Conservation (phyloP, 2,888 invertebrate genomes). For the Mayetiola destructor region DNA sequence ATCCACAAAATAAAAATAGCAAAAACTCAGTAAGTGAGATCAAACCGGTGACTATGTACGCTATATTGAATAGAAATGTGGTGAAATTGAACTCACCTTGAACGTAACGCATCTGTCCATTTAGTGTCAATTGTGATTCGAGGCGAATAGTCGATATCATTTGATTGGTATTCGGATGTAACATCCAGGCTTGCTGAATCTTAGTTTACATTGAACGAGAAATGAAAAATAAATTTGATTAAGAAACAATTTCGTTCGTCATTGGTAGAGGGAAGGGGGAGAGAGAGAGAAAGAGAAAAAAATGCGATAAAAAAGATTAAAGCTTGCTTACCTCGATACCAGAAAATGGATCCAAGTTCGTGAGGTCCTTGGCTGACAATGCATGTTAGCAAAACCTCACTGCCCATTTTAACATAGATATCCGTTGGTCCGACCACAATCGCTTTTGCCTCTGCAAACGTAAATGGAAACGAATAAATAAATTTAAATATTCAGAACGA, state of each 20-base stretch:
- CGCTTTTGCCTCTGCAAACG: constrained; percentile 47
- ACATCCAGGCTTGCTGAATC: constrained; percentile 10
- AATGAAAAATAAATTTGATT: not conserved
- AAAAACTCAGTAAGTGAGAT: not conserved
- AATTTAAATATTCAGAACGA: too few species aligned
- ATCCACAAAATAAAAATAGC: not conserved
- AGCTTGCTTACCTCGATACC: constrained; percentile 49
- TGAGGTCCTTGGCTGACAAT: constrained; percentile 55
- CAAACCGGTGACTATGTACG: not conserved
- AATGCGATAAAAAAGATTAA: too few species aligned
- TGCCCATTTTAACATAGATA: constrained; percentile 58
- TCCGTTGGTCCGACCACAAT: constrained; percentile 50
- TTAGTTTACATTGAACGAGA: not conserved
- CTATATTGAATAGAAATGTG: not conserved
- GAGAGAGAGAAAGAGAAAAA: not conserved
- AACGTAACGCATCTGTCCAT: constrained; percentile 66
- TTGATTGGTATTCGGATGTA: constrained; percentile 2
- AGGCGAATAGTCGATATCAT: constrained; percentile 17
- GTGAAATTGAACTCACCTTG: constrained; percentile 32
- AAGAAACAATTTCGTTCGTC: too few species aligned
- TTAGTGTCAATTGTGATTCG: constrained; percentile 44
- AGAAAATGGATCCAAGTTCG: constrained; percentile 53
- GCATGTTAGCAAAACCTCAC: constrained; percentile 55
- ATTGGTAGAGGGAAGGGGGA: not conserved
- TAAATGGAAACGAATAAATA: constrained; percentile 15